Conservation (phyloP, 2,113 vertebrate genomes). For the Charina bottae region DNA sequence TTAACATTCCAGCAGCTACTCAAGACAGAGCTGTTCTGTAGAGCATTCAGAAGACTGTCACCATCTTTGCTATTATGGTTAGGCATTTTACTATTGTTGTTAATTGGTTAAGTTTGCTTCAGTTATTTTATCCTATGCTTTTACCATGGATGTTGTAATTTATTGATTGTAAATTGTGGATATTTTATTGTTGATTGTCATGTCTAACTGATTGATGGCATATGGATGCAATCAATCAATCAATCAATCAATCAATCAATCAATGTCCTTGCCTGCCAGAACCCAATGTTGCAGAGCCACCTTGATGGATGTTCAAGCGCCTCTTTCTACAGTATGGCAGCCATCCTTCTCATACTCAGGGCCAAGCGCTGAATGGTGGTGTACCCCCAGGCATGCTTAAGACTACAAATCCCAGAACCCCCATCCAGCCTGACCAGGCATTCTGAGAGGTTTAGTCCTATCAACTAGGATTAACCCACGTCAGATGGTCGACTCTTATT, state of each 20-base stretch:
- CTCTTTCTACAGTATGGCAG: not conserved
- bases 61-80: too few species aligned
- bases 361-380: not conserved
- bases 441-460: not conserved
- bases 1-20: not conserved
- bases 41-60: not conserved
- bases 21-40: not conserved
- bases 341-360: not conserved
- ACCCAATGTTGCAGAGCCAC: not conserved
- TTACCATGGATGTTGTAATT: not conserved
- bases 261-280: not conserved
- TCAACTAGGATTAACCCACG: not conserved
- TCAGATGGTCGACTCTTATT: not conserved
- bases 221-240: not conserved
- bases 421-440: not conserved
- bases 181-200: not conserved
- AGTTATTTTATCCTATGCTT: not conserved
- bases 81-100: not conserved
- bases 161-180: not conserved
- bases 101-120: not conserved
- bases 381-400: not conserved
- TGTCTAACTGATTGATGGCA: not conserved
- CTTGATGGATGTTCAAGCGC: not conserved
- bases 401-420: not conserved
- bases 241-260: not conserved